These are phyloP conservation scores for Brachirus orientalis DNA, from an alignment of 2,113 vertebrate genomes.

Conservation along the genomic window DNA sequence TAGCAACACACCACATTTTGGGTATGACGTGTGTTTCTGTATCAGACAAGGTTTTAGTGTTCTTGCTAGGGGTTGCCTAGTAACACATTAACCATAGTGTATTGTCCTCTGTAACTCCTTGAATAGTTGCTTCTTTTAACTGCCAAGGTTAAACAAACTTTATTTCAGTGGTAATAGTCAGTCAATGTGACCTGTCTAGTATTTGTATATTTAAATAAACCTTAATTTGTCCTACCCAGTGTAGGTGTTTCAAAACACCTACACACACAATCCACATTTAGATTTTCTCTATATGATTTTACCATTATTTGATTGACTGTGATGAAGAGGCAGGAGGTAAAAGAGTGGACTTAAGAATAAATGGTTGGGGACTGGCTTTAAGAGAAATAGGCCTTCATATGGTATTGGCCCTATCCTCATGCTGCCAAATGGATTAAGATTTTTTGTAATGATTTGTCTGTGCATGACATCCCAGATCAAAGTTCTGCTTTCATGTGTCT, in stretches of 20 bases:
- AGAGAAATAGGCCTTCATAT: not conserved
- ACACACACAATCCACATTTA: too few species aligned
- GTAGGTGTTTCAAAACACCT: too few species aligned
- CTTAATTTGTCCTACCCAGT: too few species aligned
- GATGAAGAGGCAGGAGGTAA: too few species aligned
- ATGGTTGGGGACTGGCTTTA: not conserved
- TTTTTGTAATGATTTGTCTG: not conserved
- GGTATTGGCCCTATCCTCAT: not conserved
- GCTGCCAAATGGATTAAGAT: not conserved
- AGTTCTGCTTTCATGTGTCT: slow-evolving; percentile 17
- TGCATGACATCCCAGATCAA: slow-evolving; percentile 1
- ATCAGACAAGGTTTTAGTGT: slow-evolving; percentile 11
- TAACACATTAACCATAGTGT: not conserved
- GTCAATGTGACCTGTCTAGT: not conserved
- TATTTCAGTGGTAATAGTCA: not conserved
- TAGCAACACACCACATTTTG: not conserved
- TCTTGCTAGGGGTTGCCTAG: slow-evolving; percentile 12
- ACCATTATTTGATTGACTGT: too few species aligned
- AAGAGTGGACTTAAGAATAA: too few species aligned
- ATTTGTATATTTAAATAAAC: too few species aligned
- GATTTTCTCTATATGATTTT: too few species aligned
- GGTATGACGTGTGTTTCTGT: not conserved
- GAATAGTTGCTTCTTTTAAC: not conserved
- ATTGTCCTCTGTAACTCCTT: slow-evolving; percentile 1
- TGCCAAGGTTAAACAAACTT: slow-evolving; percentile 3